phyloP scores from a whole-genome alignment of 2,113 vertebrate species.

The Pluvialis apricaria region DNA sequence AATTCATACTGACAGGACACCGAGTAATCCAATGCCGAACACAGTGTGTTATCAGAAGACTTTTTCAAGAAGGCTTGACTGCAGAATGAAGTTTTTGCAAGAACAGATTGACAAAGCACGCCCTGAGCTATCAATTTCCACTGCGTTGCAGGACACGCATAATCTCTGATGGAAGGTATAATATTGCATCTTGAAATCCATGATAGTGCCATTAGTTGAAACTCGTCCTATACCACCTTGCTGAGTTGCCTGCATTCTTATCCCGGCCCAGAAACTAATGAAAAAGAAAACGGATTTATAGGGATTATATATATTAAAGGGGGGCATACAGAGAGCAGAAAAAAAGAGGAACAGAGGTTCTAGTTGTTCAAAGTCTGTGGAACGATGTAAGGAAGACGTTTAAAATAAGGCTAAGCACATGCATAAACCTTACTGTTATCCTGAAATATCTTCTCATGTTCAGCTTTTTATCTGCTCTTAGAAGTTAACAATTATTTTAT shows the following conservation, averaged over 20 bases:
- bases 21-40: neutral
- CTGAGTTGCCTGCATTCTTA: neutral
- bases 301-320: neutral
- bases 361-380: neutral
- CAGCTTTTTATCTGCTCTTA: neutral
- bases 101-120: neutral
- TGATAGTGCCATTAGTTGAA: neutral
- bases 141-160: neutral
- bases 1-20: slow-evolving; percentile 21
- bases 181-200: neutral
- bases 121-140: neutral
- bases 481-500: neutral
- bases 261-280: neutral
- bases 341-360: neutral
- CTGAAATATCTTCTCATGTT: neutral
- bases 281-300: neutral
- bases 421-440: neutral
- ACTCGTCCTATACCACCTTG: neutral
- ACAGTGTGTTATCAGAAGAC: neutral
- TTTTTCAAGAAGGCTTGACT: neutral
- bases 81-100: neutral
- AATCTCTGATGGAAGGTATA: neutral
- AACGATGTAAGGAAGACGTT: neutral
- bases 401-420: neutral
- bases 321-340: neutral